phyloP scores from a whole-genome alignment of 2,888 invertebrate species.

The Polydrusus pterygomalis region DNA sequence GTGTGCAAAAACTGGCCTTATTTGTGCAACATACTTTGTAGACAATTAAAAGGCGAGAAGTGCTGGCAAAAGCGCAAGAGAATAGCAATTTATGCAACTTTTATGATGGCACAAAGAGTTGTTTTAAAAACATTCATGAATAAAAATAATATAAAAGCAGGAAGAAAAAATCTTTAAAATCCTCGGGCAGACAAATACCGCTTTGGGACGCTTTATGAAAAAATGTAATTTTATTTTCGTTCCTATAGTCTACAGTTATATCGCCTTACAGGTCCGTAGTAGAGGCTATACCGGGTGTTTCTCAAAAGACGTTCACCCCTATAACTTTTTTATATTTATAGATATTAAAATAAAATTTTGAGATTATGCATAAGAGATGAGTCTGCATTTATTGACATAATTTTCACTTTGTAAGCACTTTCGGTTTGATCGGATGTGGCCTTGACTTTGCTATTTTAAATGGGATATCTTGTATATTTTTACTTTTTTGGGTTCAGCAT shows the following conservation, averaged over 20 bases:
- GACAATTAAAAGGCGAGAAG: conserved; percentile 28
- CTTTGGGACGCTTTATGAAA: conserved; percentile 67
- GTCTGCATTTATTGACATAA: too few species aligned
- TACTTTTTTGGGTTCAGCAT: too few species aligned
- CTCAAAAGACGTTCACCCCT: too few species aligned
- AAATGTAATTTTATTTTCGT: conserved; percentile 68
- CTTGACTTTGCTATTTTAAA: too few species aligned
- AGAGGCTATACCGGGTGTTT: too few species aligned
- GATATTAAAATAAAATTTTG: too few species aligned
- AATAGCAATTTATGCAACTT: conserved; percentile 63
- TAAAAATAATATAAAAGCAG: conserved; percentile 66
- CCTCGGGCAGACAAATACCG: conserved; percentile 65
- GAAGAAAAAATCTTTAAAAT: conserved; percentile 65
- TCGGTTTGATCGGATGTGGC: too few species aligned
- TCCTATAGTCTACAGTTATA: conserved; percentile 62
- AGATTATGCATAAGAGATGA: too few species aligned
- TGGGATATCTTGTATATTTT: too few species aligned
- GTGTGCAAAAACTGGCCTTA: conserved; percentile 29
- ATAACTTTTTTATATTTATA: too few species aligned
- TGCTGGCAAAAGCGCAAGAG: conserved; percentile 33
- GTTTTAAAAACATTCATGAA: conserved; percentile 65
- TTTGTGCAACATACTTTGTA: conserved; percentile 27
- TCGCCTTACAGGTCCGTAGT: conserved; percentile 62
- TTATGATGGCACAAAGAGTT: conserved; percentile 60
- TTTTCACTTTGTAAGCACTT: too few species aligned